Conservation (phyloP, 2,797 vertebrate species). For the Falco peregrinus region DNA sequence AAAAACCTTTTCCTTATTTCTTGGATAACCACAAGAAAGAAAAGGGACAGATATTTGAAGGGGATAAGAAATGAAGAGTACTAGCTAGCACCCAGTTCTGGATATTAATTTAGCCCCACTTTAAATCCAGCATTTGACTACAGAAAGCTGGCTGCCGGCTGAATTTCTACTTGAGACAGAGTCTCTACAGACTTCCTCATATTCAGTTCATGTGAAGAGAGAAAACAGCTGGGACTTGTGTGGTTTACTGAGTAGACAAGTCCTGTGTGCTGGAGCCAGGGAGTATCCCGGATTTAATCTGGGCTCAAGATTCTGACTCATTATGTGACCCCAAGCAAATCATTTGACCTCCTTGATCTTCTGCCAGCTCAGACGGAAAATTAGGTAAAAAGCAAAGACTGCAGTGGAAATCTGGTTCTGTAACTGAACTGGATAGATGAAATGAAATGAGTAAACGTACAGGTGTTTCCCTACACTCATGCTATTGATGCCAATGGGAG, state of each 20-base stretch:
- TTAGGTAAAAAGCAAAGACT: constrained; percentile 36
- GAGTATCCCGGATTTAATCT: constrained; percentile 14
- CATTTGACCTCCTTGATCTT: constrained; percentile 49
- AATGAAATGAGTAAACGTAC: constrained; percentile 24
- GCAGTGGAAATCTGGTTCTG: constrained; percentile 37
- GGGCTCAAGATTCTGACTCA: constrained; percentile 63
- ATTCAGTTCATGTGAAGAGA: background rate
- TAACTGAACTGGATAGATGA: background rate
- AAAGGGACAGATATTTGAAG: background rate
- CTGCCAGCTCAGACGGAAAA: constrained; percentile 63
- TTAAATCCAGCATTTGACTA: background rate
- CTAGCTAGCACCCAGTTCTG: background rate
- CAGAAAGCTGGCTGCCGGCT: background rate
- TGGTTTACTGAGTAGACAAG: constrained; percentile 24
- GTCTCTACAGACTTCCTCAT: constrained; percentile 72
- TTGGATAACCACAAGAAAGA: background rate
- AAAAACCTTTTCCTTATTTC: background rate
- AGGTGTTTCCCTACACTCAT: constrained; percentile 45
- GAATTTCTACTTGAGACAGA: constrained; percentile 18
- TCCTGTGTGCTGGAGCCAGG: background rate
- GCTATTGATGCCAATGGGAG: background rate
- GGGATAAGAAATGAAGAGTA: background rate
- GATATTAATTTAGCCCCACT: background rate
- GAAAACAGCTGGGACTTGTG: constrained; percentile 29
- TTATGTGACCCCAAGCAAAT: constrained; percentile 33